A percentile compares a stretch with the other conserved stretches of the same genome.
Evolutionary conservation across 2,888 invertebrate species (phyloP).

Genomic region (Bedellia somnulentella): DNA sequence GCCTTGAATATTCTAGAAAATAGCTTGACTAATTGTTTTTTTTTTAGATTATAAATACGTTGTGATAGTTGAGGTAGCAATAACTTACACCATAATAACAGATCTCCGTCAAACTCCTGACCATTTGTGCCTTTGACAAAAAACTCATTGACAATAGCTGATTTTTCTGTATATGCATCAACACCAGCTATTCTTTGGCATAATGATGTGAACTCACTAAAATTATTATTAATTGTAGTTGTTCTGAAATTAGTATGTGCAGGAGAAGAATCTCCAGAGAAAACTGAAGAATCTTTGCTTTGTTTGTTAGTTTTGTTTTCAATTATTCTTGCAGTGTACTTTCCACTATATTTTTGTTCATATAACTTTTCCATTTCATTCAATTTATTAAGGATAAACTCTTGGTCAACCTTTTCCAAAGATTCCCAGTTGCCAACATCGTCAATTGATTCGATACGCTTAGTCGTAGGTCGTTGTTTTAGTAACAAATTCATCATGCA

Average conservation of each 20-base stretch:
- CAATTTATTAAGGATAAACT: constrained; percentile 64
- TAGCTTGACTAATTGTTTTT: constrained; percentile 86
- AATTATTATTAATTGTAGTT: constrained; percentile 70
- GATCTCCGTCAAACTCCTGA: constrained; percentile 74
- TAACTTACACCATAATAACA: constrained; percentile 78
- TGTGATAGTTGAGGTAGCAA: constrained; percentile 82
- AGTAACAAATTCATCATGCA: constrained; percentile 80
- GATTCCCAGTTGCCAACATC: constrained; percentile 79
- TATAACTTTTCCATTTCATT: constrained; percentile 62
- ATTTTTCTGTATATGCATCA: constrained; percentile 81
- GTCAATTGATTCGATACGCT: constrained; percentile 75
- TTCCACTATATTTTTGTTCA: constrained; percentile 49
- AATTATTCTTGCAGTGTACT: constrained; percentile 32
- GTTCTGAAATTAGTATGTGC: no score
- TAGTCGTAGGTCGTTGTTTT: constrained; percentile 79
- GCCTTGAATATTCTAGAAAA: constrained; percentile 78
- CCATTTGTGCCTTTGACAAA: constrained; percentile 64
- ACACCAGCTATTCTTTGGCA: constrained; percentile 78
- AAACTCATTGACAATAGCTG: constrained; percentile 68
- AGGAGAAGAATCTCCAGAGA: constrained; percentile 10
- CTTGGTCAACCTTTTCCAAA: constrained; percentile 68
- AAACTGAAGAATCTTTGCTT: constrained; percentile 7
- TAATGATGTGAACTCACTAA: constrained; percentile 74
- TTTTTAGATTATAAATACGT: constrained; percentile 88
- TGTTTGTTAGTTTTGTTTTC: constrained; percentile 26